Evolutionary conservation across 2,797 vertebrate genomes (phyloP), one percentile per base, ranked within the genome.

Genomic region (Poecile montanus): DNA sequence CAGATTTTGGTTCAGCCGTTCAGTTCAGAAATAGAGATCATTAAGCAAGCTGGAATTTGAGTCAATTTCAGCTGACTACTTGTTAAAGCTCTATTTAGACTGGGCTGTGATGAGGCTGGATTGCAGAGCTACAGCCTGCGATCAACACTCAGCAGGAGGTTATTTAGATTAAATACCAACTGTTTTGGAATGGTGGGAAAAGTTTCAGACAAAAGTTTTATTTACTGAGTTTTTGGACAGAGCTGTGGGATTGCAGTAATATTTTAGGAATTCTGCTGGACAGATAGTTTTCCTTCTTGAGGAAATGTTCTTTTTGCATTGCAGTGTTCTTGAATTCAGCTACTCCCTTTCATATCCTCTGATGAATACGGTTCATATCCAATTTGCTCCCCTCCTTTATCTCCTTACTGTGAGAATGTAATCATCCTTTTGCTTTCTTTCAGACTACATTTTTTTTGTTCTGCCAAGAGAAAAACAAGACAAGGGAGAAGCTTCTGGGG

Each of bases 131-230:
- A 75, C 89, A 88, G 87, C 60, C 94, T 94, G 83, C 0, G 56
- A 94, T 95, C 91, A 95, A 56, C 91, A 68, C 95, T 95, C 94
- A 96, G 95, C 91, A 90, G 96, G 93, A 95, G 95, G 94, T 91
- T 95, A 89, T 96, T 96, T 95, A 96, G 94, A 95, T 97, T 96
- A 97, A 96, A 94, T 95, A 91, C 93, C 89, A 91, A 90, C 92
- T 95, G 88, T 81, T 70, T 93, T 93, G 85, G 76, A 94, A 94
- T 86, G 93, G 94, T 97, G 94, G 94, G 95, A 96, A 94, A 94
- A 96, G 91, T 94, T 96, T 89, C 89, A 95, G 95, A 88, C 88
- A 44, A 73, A 95, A 92, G 83, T 94, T 93, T 93, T 92, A 93
- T 96, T 95, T 94, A 77, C 88, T 94, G 74, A 0, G 23, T 63